phyloP scores from a whole-genome alignment of 1,140 invertebrate genomes.

The Homarus americanus region DNA sequence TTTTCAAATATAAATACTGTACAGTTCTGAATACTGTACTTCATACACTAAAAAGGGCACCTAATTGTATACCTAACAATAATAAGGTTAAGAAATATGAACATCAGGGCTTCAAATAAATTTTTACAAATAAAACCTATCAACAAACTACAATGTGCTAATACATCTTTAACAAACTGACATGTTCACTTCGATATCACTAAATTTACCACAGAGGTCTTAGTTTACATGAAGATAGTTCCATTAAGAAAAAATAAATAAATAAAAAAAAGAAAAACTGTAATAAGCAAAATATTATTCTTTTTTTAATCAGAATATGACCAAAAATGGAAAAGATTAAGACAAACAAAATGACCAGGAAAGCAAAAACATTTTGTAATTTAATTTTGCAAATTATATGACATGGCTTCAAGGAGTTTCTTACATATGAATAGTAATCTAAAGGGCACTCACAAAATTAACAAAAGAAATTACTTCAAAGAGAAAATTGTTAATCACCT shows the following conservation, averaged over 20 bases:
- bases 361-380: constrained; percentile 3
- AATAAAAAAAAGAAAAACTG: background rate
- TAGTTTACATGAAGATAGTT: background rate
- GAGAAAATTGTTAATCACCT: constrained; percentile 36
- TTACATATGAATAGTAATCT: background rate
- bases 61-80: background rate
- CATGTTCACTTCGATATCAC: background rate
- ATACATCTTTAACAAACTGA: background rate
- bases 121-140: background rate
- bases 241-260: background rate
- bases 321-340: background rate
- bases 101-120: background rate
- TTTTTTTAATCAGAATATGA: background rate
- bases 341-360: background rate
- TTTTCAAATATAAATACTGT: no score
- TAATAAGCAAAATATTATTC: background rate
- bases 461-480: constrained; percentile 34
- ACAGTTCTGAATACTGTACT: no score
- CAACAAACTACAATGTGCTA: background rate
- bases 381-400: background rate
- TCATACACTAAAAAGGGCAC: background rate
- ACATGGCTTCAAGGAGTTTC: constrained; percentile 3
- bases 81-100: background rate
- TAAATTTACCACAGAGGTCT: background rate
- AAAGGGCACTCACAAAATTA: constrained; percentile 14